Conservation (phyloP, 2,797 vertebrate genomes). For the Sebastes nivosus region DNA sequence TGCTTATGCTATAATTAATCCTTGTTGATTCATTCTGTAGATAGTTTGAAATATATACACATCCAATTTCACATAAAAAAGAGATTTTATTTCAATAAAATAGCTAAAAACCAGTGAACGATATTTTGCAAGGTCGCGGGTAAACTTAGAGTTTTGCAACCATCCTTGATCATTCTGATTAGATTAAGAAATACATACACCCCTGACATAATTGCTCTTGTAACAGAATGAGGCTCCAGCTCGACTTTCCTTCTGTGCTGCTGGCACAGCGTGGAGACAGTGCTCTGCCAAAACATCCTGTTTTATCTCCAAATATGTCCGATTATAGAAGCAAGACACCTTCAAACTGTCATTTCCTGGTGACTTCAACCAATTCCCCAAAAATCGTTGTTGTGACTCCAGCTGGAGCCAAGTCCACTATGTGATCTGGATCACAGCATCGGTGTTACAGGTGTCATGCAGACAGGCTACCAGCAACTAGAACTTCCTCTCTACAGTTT, state of each 20-base stretch:
- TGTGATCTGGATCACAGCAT: slow-evolving; percentile 45
- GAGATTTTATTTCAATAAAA: neutral
- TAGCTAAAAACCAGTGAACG: neutral
- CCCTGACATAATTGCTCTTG: neutral
- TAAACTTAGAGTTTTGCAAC: neutral
- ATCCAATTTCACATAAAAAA: neutral
- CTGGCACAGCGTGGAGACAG: neutral
- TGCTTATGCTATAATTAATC: neutral
- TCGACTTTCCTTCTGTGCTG: neutral
- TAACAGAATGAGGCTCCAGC: neutral
- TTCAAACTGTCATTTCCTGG: slow-evolving; percentile 24
- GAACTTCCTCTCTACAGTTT: slow-evolving; percentile 19
- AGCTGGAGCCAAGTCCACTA: slow-evolving; percentile 17
- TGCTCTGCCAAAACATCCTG: slow-evolving; percentile 35
- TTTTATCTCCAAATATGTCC: slow-evolving; percentile 30
- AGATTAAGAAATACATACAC: slow-evolving; percentile 10
- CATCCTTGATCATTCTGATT: neutral
- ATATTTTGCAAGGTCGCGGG: neutral
- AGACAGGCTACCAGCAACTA: slow-evolving; percentile 6
- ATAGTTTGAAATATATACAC: neutral
- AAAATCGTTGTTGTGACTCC: neutral
- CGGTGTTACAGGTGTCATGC: slow-evolving; percentile 23
- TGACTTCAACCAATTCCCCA: slow-evolving; percentile 19
- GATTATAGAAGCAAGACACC: slow-evolving; percentile 14
- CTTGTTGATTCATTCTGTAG: neutral